Percentiles rank a stretch among this genome's conserved stretches.
Conservation (phyloP, 1,140 invertebrate species). For the Aradophagus sp. region DNA sequence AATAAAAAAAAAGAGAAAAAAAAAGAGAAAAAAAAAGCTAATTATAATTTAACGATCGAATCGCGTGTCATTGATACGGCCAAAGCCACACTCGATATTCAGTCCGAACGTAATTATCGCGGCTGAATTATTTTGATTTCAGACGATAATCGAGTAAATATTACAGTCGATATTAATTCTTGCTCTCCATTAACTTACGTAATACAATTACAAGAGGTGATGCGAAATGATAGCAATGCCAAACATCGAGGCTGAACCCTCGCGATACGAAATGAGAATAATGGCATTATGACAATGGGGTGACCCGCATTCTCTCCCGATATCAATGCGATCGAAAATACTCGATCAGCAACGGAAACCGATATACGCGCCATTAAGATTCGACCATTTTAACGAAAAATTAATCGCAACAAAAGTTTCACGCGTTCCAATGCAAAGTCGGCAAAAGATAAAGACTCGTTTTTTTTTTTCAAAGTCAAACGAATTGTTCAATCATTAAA, state of each 20-base stretch:
- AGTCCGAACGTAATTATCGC: too few species aligned
- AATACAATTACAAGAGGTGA: constrained; percentile 27
- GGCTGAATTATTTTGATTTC: constrained; percentile 56
- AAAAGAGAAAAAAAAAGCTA: too few species aligned
- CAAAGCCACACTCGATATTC: too few species aligned
- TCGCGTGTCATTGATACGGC: too few species aligned
- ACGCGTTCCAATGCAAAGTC: too few species aligned
- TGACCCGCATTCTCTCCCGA: constrained; percentile 15
- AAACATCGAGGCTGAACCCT: constrained; percentile 17
- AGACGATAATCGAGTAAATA: constrained; percentile 58
- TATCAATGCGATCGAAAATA: constrained; percentile 29
- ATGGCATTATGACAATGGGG: constrained; percentile 28
- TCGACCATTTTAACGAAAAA: too few species aligned
- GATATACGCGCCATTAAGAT: constrained; percentile 1
- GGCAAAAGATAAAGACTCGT: too few species aligned
- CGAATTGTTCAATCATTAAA: too few species aligned
- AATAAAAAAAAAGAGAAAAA: too few species aligned
- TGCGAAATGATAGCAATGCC: constrained; percentile 27
- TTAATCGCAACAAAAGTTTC: too few species aligned
- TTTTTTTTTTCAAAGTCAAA: too few species aligned
- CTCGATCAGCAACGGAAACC: constrained; percentile 11
- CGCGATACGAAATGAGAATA: constrained; percentile 32
- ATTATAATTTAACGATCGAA: too few species aligned
- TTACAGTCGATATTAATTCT: constrained; percentile 37
- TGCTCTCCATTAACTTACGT: constrained; percentile 32